Evolutionary conservation across 2,888 invertebrate genomes (phyloP).

Genomic region (Anoplius nigerrimus): DNA sequence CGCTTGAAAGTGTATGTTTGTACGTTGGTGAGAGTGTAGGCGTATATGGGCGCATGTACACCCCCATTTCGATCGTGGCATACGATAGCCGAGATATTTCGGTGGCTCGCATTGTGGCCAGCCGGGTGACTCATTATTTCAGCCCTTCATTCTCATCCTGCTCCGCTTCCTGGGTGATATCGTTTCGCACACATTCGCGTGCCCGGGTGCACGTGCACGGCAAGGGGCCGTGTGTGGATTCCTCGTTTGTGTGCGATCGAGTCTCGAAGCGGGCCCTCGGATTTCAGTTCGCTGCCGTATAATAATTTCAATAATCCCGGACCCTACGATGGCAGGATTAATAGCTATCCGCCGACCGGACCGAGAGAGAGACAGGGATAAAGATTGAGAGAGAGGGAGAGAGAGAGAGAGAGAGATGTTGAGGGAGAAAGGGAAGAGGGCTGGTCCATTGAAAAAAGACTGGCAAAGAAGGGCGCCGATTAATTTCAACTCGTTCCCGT

Average conservation of each 20-base stretch:
- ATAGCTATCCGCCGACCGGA: constrained; percentile 47
- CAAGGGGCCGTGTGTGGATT: constrained; percentile 25
- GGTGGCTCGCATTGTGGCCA: constrained; percentile 53
- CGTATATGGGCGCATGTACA: too few species aligned
- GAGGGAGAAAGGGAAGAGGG: constrained; percentile 22
- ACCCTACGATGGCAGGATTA: constrained; percentile 63
- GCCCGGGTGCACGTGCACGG: constrained; percentile 22
- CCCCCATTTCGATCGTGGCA: constrained; percentile 2
- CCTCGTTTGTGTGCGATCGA: constrained; percentile 44
- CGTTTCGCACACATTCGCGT: not conserved
- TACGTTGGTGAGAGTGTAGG: too few species aligned
- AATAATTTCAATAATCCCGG: constrained; percentile 70
- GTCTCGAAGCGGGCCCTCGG: constrained; percentile 52
- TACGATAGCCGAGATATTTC: constrained; percentile 52
- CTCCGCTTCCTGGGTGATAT: constrained; percentile 39
- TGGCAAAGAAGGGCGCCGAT: constrained; percentile 51
- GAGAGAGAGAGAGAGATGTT: constrained; percentile 2
- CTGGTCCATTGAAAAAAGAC: constrained; percentile 40
- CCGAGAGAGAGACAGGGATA: not conserved
- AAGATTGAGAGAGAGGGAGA: too few species aligned
- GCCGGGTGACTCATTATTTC: constrained; percentile 71
- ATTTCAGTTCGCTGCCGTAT: constrained; percentile 63
- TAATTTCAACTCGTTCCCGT: constrained; percentile 53
- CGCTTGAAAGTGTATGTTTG: too few species aligned
- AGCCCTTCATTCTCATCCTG: constrained; percentile 60